Base-by-base conservation (phyloP, 2,797 vertebrate genomes). In the Tragelaphus eurycerus region DNA sequence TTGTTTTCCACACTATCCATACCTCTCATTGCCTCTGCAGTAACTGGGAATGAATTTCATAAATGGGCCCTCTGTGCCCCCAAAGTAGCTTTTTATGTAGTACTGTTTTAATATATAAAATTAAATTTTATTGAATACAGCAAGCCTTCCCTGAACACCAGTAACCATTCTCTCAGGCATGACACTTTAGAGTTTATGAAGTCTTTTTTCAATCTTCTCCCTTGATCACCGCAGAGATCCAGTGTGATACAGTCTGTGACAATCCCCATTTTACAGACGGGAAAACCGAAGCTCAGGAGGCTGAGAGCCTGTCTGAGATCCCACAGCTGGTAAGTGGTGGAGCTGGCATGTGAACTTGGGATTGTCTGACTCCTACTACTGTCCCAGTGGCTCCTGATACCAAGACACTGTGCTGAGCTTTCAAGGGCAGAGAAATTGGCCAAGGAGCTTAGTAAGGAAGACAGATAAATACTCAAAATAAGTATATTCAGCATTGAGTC, bases 111-210 rank as follows among this genome's bases (percentile, higher is more conserved):
- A 95, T 94, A 84, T 60, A 29, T 60, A 29, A 89, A 93, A 88
- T 79, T 96, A 74, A 86, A 59, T 86, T 93, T 96, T 85, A 87
- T 67, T 89, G 94, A 86, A 87, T 92, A 64, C 23, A 93, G 81
- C 23, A 71, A 95, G 46, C 54, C 81, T 90, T 54, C 94, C 64
- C 90, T 52, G 85, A 95, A 74, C 31, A 87, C 29, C 62, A 88
- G 31, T 43, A 92, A 95, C 64, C 52, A 71, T 50, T 84, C 60
- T 95, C 29, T 93, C 17, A 89, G 3, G 48, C 23, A 50, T 81
- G 78, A 29, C 52, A 38, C 43, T 50, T 84, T 52, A 82, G 50
- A 50, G 54, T 64, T 86, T 71, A 48, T 7, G 25, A 29, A n/a
- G 31, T 48, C 50, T 89, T 89, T 94, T 83, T 34, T 38, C 60